Evolutionary conservation across 2,888 invertebrate species (phyloP), one percentile per base, ranked within the genome.

Genomic region (Leucoma salicis): DNA sequence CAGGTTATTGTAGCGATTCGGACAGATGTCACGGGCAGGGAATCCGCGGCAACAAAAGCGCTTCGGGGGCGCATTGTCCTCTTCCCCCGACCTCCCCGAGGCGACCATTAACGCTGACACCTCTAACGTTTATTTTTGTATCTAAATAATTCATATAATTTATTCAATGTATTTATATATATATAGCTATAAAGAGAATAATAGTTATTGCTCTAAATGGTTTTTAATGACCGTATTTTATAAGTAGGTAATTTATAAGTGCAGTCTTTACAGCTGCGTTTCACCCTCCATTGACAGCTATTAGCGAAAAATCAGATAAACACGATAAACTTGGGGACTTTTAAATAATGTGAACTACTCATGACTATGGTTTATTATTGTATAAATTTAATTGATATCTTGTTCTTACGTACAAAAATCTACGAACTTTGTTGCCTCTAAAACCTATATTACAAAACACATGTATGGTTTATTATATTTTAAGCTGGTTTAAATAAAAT

Each of bases 1-100:
- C 82, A 75, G 78, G 81, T 83, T 86, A 85, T 86, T 86, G 87
- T 86, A 78, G 82, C 86, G 63, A 78, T 77, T 82, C 79, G 88
- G 88, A 86, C 88, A 89, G 88, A 88, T 89, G 88, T 88, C 88
- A 84, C 79, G 71, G 78, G 62, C 88, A 87, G 83, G 77, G 82
- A 76, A 74, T 78, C 76, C 74, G 66, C 67, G 77, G 57, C 70
- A 76, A 85, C 87, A 88, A 88, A 82, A 74, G 84, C 86, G 70
- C 86, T 72, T 79, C 82, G 83, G 87, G 87, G 80, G 81, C 76
- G 78, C 84, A 72, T 87, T 88, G 83, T 86, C 71, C 78, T 70
- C 66, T 63, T 64, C 68, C 69, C 73, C 78, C 77, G 69, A 67
- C 74, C 80, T 70, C 82, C 79, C 77, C 74, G 66, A 76, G 49